A percentile compares a stretch with the other conserved stretches of the same genome.
phyloP scores from a whole-genome alignment of 2,888 invertebrate species.

The Leptura quadrifasciata region DNA sequence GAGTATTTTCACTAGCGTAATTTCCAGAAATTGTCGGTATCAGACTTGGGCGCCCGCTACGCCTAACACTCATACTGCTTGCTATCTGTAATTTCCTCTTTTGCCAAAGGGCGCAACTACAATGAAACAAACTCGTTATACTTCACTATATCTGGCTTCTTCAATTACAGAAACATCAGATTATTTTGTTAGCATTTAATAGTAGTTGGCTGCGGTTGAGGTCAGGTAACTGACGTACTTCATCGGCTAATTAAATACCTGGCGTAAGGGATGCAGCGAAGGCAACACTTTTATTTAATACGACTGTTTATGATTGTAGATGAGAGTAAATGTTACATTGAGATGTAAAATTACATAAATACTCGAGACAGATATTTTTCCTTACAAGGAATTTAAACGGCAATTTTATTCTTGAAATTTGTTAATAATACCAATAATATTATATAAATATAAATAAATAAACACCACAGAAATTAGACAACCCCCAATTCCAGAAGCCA shows the following conservation, averaged over 20 bases:
- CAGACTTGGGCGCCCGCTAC: slow-evolving; percentile 64
- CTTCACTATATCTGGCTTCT: slow-evolving; percentile 46
- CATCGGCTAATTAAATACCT: background rate
- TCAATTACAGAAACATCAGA: slow-evolving; percentile 47
- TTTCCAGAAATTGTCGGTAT: slow-evolving; percentile 73
- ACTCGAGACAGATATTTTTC: too few species aligned
- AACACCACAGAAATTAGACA: too few species aligned
- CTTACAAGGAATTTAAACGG: too few species aligned
- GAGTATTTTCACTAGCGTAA: slow-evolving; percentile 72
- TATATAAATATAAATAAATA: too few species aligned
- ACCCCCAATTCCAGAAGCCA: too few species aligned
- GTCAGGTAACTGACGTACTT: background rate
- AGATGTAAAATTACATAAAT: too few species aligned
- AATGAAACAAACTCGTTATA: slow-evolving; percentile 53
- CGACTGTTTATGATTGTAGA: background rate
- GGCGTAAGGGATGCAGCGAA: background rate
- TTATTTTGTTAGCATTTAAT: slow-evolving; percentile 29
- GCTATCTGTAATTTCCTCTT: slow-evolving; percentile 70
- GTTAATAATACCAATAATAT: too few species aligned
- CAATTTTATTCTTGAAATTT: too few species aligned
- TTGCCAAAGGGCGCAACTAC: slow-evolving; percentile 55
- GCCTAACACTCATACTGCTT: slow-evolving; percentile 51
- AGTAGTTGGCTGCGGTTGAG: background rate
- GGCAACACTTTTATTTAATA: background rate
- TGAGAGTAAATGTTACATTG: background rate